phyloP scores from a whole-genome alignment of 2,888 invertebrate species.

The Omphaloscelis lunosa region DNA sequence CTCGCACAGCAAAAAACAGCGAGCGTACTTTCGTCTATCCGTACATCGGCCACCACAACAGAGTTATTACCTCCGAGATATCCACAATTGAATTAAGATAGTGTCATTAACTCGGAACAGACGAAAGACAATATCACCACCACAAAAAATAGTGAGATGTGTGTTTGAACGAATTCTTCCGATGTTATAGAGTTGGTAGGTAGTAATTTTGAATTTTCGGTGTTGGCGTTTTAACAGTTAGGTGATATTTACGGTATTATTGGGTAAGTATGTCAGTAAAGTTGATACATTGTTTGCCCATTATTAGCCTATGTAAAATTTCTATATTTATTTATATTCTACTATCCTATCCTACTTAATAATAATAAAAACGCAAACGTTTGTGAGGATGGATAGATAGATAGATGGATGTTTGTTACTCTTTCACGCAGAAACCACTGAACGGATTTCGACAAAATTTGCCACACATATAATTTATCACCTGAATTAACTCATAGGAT shows the following conservation, averaged over 20 bases:
- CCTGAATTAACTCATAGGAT: too few relatives aligned
- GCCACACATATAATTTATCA: too few relatives aligned
- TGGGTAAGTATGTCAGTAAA: not conserved
- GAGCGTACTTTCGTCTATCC: constrained; percentile 49
- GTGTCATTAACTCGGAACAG: constrained; percentile 76
- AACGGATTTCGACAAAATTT: too few relatives aligned
- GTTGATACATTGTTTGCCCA: not conserved
- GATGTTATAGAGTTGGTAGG: constrained; percentile 9
- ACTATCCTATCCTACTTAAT: too few relatives aligned
- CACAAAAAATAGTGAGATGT: constrained; percentile 59
- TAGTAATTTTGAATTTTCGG: constrained; percentile 9
- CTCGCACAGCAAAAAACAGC: constrained; percentile 15
- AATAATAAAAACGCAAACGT: too few relatives aligned
- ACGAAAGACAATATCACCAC: constrained; percentile 73
- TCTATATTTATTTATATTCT: too few relatives aligned
- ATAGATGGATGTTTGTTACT: too few relatives aligned
- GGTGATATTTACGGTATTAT: not conserved
- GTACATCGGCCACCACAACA: constrained; percentile 67
- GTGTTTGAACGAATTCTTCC: constrained; percentile 50
- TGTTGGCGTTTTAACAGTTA: constrained; percentile 16
- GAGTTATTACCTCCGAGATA: constrained; percentile 78
- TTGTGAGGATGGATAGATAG: too few relatives aligned
- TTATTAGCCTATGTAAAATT: too few relatives aligned
- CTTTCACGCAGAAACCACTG: too few relatives aligned
- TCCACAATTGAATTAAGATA: constrained; percentile 86